Conservation (phyloP, 2,888 invertebrate genomes). For the Glyphotaelius pellucidus region DNA sequence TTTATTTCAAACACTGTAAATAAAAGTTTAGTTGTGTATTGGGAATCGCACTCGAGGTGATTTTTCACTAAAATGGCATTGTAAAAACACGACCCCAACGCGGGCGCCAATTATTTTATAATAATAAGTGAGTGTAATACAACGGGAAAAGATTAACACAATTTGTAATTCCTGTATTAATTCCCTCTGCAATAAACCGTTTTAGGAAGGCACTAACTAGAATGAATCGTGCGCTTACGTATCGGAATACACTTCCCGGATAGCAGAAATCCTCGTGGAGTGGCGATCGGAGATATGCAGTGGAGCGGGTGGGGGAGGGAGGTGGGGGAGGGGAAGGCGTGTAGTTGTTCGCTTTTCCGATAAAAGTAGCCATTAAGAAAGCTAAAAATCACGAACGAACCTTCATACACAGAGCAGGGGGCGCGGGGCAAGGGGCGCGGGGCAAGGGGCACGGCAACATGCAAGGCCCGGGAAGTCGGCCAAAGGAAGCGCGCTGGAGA, state of each 20-base stretch:
- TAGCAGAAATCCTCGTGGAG: not conserved
- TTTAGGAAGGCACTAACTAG: not conserved
- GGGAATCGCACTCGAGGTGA: no score
- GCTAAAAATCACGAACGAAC: not conserved
- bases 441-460: not conserved
- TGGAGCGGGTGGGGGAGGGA: not conserved
- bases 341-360: constrained; percentile 29
- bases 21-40: no score
- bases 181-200: not conserved
- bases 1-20: no score
- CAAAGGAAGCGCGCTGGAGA: not conserved
- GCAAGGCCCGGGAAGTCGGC: not conserved
- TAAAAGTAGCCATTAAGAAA: constrained; percentile 41
- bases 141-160: not conserved
- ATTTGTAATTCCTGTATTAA: not conserved
- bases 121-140: not conserved
- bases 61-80: no score
- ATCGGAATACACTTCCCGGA: not conserved
- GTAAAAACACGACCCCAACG: no score
- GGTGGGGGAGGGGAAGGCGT: not conserved
- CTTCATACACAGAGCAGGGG: not conserved
- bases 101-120: no score
- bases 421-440: not conserved
- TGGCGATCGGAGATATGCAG: constrained; percentile 20
- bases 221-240: not conserved